A percentile compares a stretch with the other conserved stretches of the same genome.
Evolutionary conservation across 2,113 vertebrate species (phyloP).

Genomic region (Notothenia coriiceps): DNA sequence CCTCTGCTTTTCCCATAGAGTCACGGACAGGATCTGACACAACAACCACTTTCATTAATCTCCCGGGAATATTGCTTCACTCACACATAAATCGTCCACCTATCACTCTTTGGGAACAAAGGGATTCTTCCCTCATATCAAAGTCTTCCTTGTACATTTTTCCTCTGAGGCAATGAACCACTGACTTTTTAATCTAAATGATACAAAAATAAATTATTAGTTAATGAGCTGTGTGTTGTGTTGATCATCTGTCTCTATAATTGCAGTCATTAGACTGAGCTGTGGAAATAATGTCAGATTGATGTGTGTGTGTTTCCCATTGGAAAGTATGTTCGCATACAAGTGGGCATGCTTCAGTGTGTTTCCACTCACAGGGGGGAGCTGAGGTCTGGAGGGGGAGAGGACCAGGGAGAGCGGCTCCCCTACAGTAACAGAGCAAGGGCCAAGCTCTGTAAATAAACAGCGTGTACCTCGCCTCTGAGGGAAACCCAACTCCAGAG

Average conservation of each 20-base stretch:
- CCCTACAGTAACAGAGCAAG: slow-evolving; percentile 47
- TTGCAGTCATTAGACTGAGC: slow-evolving; percentile 35
- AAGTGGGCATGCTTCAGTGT: slow-evolving; percentile 40
- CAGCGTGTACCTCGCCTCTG: slow-evolving; percentile 55
- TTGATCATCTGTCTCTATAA: slow-evolving; percentile 64
- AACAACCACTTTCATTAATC: slow-evolving; percentile 39
- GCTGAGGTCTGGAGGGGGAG: slow-evolving; percentile 15
- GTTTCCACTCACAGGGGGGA: slow-evolving; percentile 67
- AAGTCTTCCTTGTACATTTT: slow-evolving; percentile 78
- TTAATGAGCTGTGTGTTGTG: slow-evolving; percentile 75
- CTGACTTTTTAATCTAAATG: slow-evolving; percentile 85
- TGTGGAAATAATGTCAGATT: slow-evolving; percentile 40
- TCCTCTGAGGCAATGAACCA: slow-evolving; percentile 81
- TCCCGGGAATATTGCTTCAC: slow-evolving; percentile 35
- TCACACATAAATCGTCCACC: slow-evolving; percentile 40
- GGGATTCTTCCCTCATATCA: slow-evolving; percentile 44
- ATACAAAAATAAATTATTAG: slow-evolving; percentile 86
- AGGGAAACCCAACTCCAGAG: slow-evolving; percentile 70
- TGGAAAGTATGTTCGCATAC: slow-evolving; percentile 46
- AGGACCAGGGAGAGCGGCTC: slow-evolving; percentile 14
- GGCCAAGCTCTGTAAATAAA: slow-evolving; percentile 78
- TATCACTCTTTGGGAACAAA: slow-evolving; percentile 38
- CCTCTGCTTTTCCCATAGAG: slow-evolving; percentile 53
- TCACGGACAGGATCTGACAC: slow-evolving; percentile 37
- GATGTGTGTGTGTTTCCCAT: slow-evolving; percentile 38